Evolutionary conservation across 1,140 invertebrate genomes (phyloP).

Genomic region (Trichonephila clavipes): DNA sequence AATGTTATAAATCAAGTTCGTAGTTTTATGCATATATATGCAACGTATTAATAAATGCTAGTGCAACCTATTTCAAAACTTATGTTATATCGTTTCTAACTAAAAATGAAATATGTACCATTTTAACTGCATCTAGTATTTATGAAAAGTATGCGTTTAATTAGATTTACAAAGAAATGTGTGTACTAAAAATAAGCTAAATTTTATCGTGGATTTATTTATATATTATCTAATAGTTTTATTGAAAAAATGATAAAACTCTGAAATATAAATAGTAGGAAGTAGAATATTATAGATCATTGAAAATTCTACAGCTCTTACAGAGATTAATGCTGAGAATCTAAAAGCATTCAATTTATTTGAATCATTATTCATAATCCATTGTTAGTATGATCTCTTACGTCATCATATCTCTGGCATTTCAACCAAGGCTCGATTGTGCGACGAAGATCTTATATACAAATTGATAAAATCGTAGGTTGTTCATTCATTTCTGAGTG

Average conservation of each 20-base stretch:
- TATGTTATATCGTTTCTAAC: too few relatives aligned
- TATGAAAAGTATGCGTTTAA: too few relatives aligned
- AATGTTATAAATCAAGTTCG: too few relatives aligned
- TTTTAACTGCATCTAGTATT: too few relatives aligned
- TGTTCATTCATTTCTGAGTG: conserved; percentile 39
- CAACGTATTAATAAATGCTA: too few relatives aligned
- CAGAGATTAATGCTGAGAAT: not conserved
- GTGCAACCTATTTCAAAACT: too few relatives aligned
- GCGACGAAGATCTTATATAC: conserved; percentile 2
- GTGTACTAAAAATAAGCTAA: too few relatives aligned
- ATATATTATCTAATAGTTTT: not conserved
- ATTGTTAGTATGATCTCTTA: conserved; percentile 10
- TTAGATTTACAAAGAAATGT: too few relatives aligned
- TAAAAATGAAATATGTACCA: too few relatives aligned
- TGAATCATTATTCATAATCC: conserved; percentile 20
- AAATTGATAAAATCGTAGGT: conserved; percentile 29
- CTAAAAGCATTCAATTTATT: not conserved
- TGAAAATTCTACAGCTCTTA: not conserved
- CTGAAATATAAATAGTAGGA: not conserved
- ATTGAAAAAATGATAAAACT: not conserved
- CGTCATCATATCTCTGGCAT: conserved; percentile 23
- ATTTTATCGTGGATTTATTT: too few relatives aligned
- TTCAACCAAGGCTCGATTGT: not conserved
- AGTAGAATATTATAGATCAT: not conserved
- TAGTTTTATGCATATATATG: too few relatives aligned